Conservation (phyloP, 2,113 vertebrate species). For the Halichoeres trimaculatus region DNA sequence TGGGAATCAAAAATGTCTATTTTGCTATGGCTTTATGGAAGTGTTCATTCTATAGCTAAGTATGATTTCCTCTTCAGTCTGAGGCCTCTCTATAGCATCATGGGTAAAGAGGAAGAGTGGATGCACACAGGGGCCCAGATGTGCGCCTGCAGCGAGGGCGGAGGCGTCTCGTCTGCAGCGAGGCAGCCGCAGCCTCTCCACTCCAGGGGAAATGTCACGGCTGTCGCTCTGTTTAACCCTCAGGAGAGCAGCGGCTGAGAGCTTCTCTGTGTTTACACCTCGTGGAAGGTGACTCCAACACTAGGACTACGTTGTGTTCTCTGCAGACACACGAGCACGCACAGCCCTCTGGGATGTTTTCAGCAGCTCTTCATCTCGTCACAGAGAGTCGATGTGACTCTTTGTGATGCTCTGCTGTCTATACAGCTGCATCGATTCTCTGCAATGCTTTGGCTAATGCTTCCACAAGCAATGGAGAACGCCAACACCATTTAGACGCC, state of each 20-base stretch:
- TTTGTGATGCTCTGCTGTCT: conserved; percentile 19
- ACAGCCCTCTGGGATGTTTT: neutral
- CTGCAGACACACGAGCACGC: conserved; percentile 8
- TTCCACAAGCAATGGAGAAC: conserved; percentile 35
- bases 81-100: conserved; percentile 14
- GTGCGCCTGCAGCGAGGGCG: conserved; percentile 21
- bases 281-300: conserved; percentile 27
- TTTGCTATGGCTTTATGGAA: too few species aligned
- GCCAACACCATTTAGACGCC: conserved; percentile 50
- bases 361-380: conserved; percentile 23
- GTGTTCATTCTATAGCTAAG: too few species aligned
- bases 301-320: neutral
- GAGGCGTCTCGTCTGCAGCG: conserved; percentile 13
- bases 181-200: conserved; percentile 1
- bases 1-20: too few species aligned
- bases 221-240: conserved; percentile 56
- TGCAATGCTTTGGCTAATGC: conserved; percentile 35
- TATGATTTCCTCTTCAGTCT: too few species aligned
- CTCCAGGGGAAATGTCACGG: conserved; percentile 51
- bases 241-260: conserved; percentile 43
- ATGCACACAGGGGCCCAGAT: conserved; percentile 23
- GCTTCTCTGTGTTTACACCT: conserved; percentile 44
- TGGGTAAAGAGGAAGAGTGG: conserved; percentile 15
- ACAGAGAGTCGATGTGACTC: conserved; percentile 15
- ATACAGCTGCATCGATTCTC: conserved; percentile 41